phyloP scores from a whole-genome alignment of 2,113 vertebrate species.

The Emydocephalus ijimae region DNA sequence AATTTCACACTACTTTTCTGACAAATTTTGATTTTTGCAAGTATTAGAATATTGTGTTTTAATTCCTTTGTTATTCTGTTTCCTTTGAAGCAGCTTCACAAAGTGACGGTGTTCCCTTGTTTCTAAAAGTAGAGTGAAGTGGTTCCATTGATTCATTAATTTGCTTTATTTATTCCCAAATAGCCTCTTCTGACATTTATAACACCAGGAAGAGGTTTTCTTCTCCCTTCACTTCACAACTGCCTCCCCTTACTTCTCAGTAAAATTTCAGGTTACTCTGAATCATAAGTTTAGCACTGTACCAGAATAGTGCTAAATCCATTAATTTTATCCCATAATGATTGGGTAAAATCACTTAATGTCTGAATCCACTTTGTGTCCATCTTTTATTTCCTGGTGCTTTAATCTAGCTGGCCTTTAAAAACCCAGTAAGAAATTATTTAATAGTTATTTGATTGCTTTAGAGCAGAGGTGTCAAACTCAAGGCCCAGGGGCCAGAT shows the following conservation, averaged over 20 bases:
- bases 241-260: background rate
- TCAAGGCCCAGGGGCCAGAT: too few relatives aligned
- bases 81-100: background rate
- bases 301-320: background rate
- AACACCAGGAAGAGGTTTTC: background rate
- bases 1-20: background rate
- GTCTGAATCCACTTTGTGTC: background rate
- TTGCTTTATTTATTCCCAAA: background rate
- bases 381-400: background rate
- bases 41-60: background rate
- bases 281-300: background rate
- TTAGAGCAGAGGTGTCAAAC: too few relatives aligned
- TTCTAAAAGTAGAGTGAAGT: background rate
- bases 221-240: background rate
- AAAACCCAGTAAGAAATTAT: background rate
- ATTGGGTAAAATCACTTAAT: background rate
- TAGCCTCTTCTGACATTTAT: background rate
- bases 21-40: background rate
- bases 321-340: background rate
- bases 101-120: background rate
- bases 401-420: background rate
- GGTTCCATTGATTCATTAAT: background rate
- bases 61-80: background rate
- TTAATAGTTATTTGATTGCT: background rate
- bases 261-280: background rate